Conservation (phyloP, 1,140 invertebrate species). For the Bombus breviceps region DNA sequence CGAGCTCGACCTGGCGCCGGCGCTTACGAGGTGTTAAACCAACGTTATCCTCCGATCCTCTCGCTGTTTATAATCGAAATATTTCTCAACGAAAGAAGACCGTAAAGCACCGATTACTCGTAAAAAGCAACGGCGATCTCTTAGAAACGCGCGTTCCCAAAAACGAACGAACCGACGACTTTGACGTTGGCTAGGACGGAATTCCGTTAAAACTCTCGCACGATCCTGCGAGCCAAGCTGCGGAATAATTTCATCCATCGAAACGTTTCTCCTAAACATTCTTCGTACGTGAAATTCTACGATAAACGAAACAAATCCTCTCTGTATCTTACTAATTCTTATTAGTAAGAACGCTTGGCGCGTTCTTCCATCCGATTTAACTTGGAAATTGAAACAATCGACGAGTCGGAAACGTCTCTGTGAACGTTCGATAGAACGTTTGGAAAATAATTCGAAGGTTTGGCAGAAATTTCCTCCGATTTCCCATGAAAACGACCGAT, state of each 20-base stretch:
- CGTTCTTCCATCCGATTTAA: too few species aligned
- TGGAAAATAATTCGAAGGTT: background rate
- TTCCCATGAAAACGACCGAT: background rate
- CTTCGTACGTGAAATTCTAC: too few species aligned
- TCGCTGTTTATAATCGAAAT: constrained; percentile 10
- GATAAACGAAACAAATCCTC: too few species aligned
- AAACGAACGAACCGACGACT: background rate
- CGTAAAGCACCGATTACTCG: background rate
- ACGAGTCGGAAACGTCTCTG: too few species aligned
- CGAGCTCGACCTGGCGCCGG: background rate
- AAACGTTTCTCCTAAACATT: too few species aligned
- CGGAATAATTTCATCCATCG: background rate
- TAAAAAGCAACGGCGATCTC: background rate
- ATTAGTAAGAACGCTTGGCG: accelerated
- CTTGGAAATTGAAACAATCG: too few species aligned
- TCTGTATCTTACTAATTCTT: too few species aligned
- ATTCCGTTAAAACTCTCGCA: background rate
- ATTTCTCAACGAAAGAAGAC: background rate
- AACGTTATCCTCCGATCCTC: constrained; percentile 3
- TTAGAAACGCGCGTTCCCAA: background rate
- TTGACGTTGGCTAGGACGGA: background rate
- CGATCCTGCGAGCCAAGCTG: too few species aligned
- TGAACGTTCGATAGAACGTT: too few species aligned
- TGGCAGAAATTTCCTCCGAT: constrained; percentile 4
- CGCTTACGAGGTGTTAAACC: constrained; percentile 17